Base-by-base conservation (phyloP, 2,888 invertebrate genomes). In the Pyrrhia umbra region DNA sequence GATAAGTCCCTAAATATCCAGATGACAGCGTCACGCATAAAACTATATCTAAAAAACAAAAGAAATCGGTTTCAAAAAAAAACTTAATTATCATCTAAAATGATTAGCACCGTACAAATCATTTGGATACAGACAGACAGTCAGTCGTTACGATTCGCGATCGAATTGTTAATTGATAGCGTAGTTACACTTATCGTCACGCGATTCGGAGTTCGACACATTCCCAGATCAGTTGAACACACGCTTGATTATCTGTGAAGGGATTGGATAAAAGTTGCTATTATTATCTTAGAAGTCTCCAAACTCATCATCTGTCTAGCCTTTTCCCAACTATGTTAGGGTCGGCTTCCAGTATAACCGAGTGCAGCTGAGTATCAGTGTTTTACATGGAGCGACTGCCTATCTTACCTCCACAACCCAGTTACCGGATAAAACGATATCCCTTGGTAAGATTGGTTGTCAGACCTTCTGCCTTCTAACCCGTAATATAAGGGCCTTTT, bases 81-180 rank as follows among this genome's bases (percentile, higher is more conserved):
- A 55, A 8, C 40, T 56, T 58, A 73, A 80, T 77, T 68, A 68
- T 30, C 54, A 46, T 54, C 1, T 9, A 43, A 65, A 70, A 69
- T 68, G 49, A 68, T 71, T 80, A 50, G 9, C 16, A 51, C 67
- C 75, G 67, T 70, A 67, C 40, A 69, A 80, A 82, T 75, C 65
- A 67, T 27, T 80, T 81, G 30, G 69, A 25, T 30, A 80, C 80
- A 73, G 66, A 43, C 46, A 6, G 46, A 13, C 46, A 18, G 39
- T 37, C 50, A 54, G 60, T 61, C 42, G 73, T 52, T 66, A 61
- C 63, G 62, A 67, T 75, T 75, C 57, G 39, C 58, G 34, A 56
- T 68, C 58, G 55, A 62, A 63, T 54, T 10, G 56, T 45, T 76
- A 72, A 77, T 79, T 72, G 63, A 9, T 49, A 18, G 16, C 50